Conservation (phyloP, 2,888 invertebrate species). For the Callyntrura guangdongensis region DNA sequence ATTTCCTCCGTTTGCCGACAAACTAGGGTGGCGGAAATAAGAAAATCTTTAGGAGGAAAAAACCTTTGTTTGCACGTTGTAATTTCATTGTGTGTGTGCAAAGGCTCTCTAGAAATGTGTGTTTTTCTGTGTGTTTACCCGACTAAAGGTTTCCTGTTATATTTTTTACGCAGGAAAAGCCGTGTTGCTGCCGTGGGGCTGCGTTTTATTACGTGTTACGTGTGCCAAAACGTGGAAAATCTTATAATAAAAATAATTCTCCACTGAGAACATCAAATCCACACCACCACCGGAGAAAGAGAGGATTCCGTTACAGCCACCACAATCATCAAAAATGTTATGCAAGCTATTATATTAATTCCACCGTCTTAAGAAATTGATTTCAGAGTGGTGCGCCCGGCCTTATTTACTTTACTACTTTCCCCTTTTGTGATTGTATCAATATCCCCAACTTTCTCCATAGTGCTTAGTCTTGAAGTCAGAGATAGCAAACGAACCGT, state of each 20-base stretch:
- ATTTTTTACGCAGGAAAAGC: background rate
- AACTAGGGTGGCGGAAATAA: slow-evolving; percentile 37
- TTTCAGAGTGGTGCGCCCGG: background rate
- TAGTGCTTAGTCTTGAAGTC: background rate
- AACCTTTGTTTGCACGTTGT: slow-evolving; percentile 47
- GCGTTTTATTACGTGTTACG: slow-evolving; percentile 71
- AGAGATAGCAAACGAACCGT: slow-evolving; percentile 33
- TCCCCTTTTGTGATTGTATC: background rate
- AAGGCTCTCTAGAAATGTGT: background rate
- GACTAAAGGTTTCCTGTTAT: slow-evolving; percentile 24
- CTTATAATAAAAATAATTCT: background rate
- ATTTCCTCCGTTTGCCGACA: slow-evolving; percentile 60
- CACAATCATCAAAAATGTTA: background rate
- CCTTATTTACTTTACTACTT: background rate
- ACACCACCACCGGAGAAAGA: background rate
- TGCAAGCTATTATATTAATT: background rate
- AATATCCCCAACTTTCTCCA: background rate
- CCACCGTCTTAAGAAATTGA: slow-evolving; percentile 25
- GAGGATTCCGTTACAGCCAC: background rate
- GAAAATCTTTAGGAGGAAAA: background rate
- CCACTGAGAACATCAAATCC: slow-evolving; percentile 1
- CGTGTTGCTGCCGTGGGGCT: background rate
- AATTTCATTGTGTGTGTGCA: slow-evolving; percentile 23
- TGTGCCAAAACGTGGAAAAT: slow-evolving; percentile 8
- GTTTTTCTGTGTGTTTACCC: slow-evolving; percentile 27